These are phyloP conservation scores for Spodoptera frugiperda DNA, from an alignment of 1,140 invertebrate genomes.

Conservation along the genomic window DNA sequence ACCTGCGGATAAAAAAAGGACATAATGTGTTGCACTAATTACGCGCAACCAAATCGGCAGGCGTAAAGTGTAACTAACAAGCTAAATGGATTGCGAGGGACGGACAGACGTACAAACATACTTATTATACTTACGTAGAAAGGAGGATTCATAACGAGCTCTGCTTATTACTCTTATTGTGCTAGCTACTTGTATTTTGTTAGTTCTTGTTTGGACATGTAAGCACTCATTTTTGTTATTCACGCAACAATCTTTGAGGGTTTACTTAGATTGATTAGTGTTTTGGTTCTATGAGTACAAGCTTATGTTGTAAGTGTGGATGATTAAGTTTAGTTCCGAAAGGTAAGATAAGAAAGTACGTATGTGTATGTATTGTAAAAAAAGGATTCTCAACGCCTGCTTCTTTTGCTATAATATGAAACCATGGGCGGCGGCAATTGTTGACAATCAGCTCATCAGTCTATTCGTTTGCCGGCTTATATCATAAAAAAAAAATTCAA, in stretches of 20 bases:
- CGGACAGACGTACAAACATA: slow-evolving; percentile 38
- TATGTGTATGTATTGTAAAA: no score
- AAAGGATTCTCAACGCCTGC: no score
- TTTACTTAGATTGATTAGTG: not conserved
- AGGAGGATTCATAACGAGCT: slow-evolving; percentile 37
- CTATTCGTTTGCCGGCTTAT: no score
- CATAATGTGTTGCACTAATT: not conserved
- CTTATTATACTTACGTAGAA: slow-evolving; percentile 35
- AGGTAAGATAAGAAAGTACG: no score
- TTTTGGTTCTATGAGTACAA: no score
- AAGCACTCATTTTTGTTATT: not conserved
- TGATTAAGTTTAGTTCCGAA: no score
- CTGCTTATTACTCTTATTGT: slow-evolving; percentile 20
- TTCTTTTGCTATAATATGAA: no score
- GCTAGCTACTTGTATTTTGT: slow-evolving; percentile 28
- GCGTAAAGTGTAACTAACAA: slow-evolving; percentile 39
- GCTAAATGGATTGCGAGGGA: slow-evolving; percentile 32
- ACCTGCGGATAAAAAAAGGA: not conserved
- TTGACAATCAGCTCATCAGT: no score
- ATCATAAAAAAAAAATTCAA: no score
- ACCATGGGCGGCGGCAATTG: no score
- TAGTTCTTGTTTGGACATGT: slow-evolving; percentile 1
- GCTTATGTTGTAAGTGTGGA: no score
- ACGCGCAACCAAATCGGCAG: slow-evolving; percentile 25
- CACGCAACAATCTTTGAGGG: not conserved